Conservation (phyloP, 2,113 vertebrate species). For the Climacteris rufus region DNA sequence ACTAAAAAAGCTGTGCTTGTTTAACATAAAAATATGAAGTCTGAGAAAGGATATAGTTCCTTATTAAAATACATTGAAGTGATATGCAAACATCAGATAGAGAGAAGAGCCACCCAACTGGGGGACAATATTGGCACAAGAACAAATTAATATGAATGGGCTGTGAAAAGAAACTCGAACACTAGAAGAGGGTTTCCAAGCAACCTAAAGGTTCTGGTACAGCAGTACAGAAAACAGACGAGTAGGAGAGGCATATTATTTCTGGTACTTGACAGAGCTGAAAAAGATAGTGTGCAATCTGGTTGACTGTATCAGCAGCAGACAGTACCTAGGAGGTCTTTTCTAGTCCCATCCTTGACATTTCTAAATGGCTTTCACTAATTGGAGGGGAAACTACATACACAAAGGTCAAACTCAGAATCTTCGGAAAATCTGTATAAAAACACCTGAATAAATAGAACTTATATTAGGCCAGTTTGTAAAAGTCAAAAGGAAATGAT, state of each 20-base stretch:
- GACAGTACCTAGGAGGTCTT: not conserved
- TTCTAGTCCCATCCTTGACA: not conserved
- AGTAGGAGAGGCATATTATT: not conserved
- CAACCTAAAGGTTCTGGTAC: not conserved
- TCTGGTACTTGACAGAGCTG: not conserved
- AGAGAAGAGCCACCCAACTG: not conserved
- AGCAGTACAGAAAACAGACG: not conserved
- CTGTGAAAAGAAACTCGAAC: not conserved
- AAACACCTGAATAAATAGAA: constrained; percentile 56
- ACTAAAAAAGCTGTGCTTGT: not conserved
- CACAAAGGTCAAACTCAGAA: not conserved
- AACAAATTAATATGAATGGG: not conserved
- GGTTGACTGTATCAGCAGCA: not conserved
- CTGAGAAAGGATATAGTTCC: not conserved
- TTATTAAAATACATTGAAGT: not conserved
- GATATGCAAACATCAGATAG: not conserved
- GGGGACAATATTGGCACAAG: not conserved
- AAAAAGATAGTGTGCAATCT: not conserved
- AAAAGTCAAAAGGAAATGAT: constrained; percentile 50
- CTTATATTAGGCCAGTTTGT: not conserved
- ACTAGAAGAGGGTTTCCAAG: constrained; percentile 17
- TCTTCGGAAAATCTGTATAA: constrained; percentile 44
- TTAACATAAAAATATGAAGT: not conserved
- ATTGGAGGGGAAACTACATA: not conserved
- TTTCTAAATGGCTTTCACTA: constrained; percentile 23